Conservation (phyloP, 2,888 invertebrate genomes). For the Emmelina monodactyla region DNA sequence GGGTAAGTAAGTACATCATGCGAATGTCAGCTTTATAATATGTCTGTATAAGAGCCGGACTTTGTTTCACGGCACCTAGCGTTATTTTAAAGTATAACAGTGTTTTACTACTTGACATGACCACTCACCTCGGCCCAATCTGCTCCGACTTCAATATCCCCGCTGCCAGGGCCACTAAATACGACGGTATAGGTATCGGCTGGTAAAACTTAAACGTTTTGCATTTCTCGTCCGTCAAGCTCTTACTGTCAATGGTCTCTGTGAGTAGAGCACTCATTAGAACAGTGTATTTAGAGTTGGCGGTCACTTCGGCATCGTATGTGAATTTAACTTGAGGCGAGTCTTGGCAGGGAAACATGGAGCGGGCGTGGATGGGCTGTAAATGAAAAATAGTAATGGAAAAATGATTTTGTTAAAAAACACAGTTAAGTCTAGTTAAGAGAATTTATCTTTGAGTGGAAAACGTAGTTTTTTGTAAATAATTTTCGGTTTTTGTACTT, state of each 20-base stretch:
- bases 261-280: conserved; percentile 86
- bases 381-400: too few species aligned
- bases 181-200: conserved; percentile 86
- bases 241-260: conserved; percentile 44
- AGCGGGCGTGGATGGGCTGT: conserved; percentile 87
- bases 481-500: too few species aligned
- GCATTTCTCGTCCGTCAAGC: conserved; percentile 15
- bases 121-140: conserved; percentile 73
- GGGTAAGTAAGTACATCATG: too few species aligned
- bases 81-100: too few species aligned
- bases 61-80: too few species aligned
- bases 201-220: conserved; percentile 70
- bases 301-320: conserved; percentile 78
- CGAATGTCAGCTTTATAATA: too few species aligned
- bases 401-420: too few species aligned
- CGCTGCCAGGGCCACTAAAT: conserved; percentile 88
- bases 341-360: conserved; percentile 92
- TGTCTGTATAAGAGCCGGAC: too few species aligned
- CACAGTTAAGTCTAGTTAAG: too few species aligned
- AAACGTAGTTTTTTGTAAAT: too few species aligned
- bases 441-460: too few species aligned
- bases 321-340: conserved; percentile 89
- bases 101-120: too few species aligned
- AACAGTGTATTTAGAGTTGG: conserved; percentile 77
- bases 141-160: conserved; percentile 79